A percentile compares a stretch with the other conserved stretches of the same genome.
Conservation (phyloP, 2,113 vertebrate species). For the Hirundichthys speculiger region DNA sequence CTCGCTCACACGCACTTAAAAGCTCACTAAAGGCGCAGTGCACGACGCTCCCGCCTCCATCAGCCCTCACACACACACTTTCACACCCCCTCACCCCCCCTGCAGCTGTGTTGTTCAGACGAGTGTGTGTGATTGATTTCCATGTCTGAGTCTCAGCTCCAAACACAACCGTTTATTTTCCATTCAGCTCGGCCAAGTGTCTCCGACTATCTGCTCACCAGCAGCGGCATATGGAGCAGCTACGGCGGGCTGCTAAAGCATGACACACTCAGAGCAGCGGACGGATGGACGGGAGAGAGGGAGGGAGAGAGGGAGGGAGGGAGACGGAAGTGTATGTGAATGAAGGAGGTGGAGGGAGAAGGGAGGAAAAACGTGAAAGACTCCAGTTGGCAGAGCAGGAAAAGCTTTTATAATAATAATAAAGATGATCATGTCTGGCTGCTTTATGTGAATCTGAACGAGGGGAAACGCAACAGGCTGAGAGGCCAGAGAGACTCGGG, state of each 20-base stretch:
- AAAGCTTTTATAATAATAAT: slow-evolving; percentile 59
- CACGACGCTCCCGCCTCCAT: slow-evolving; percentile 3
- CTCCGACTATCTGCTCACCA: slow-evolving; percentile 72
- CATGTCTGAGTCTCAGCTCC: slow-evolving; percentile 62
- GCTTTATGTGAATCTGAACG: slow-evolving; percentile 60
- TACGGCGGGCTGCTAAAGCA: slow-evolving; percentile 83
- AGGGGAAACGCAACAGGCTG: too few relatives aligned
- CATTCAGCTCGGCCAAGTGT: slow-evolving; percentile 83
- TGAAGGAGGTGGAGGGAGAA: slow-evolving; percentile 16
- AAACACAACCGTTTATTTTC: slow-evolving; percentile 79
- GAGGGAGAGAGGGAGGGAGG: neutral
- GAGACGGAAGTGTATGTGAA: neutral
- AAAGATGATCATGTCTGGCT: slow-evolving; percentile 53
- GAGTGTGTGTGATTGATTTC: slow-evolving; percentile 76
- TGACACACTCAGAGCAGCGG: slow-evolving; percentile 62
- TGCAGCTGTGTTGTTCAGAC: slow-evolving; percentile 62
- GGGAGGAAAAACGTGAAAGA: too few relatives aligned
- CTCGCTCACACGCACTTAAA: too few relatives aligned
- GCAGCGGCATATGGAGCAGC: slow-evolving; percentile 84
- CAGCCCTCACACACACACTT: slow-evolving; percentile 39
- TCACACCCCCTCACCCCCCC: slow-evolving; percentile 70
- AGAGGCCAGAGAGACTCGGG: too few relatives aligned
- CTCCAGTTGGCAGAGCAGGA: slow-evolving; percentile 63
- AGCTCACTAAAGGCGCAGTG: slow-evolving; percentile 16
- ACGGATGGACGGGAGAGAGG: slow-evolving; percentile 12